A percentile compares a stretch with the other conserved stretches of the same genome.
phyloP scores from a whole-genome alignment of 2,113 vertebrate species.

The Bos javanicus region DNA sequence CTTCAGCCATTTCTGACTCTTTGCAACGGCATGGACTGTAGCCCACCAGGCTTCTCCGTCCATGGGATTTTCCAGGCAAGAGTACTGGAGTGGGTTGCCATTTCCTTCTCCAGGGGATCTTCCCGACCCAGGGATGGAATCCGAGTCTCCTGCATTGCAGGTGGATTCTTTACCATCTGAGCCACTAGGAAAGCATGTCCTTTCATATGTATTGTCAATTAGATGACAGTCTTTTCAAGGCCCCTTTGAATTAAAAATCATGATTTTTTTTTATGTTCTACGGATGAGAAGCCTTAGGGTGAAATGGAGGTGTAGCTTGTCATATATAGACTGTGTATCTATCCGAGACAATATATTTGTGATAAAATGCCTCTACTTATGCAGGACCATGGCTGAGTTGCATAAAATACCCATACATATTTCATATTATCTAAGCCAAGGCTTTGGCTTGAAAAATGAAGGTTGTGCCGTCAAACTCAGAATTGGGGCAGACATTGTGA shows the following conservation, averaged over 20 bases:
- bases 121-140: not conserved
- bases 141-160: not conserved
- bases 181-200: not conserved
- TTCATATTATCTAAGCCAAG: constrained; percentile 61
- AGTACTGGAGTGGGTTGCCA: not conserved
- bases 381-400: not conserved
- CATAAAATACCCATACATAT: constrained; percentile 51
- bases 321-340: not conserved
- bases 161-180: not conserved
- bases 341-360: not conserved
- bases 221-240: not conserved
- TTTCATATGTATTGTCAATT: not conserved
- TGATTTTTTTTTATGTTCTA: not conserved
- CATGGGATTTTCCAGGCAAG: not conserved
- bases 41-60: not conserved
- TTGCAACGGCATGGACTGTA: rapidly evolving
- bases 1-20: not conserved
- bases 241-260: not conserved
- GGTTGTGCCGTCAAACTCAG: constrained; percentile 30
- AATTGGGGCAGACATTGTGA: constrained; percentile 31
- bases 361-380: constrained; percentile 7
- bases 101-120: not conserved
- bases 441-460: constrained; percentile 57
- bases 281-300: not conserved
- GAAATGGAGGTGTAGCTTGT: not conserved